These are phyloP conservation scores for Beaufortia kweichowensis DNA, from an alignment of 2,113 vertebrate species.

Conservation along the genomic window DNA sequence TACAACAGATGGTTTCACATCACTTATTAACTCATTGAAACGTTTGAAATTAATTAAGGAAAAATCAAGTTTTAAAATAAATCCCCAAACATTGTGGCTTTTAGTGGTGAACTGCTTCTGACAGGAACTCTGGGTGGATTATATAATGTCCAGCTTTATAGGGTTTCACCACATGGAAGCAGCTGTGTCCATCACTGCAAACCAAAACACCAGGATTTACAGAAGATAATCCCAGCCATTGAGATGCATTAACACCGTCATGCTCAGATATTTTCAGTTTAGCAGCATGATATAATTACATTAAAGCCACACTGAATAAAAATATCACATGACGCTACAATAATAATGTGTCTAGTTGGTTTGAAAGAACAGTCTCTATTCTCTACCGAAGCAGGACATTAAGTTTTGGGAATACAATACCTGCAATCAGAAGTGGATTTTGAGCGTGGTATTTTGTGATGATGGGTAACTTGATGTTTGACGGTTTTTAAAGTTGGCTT, in stretches of 20 bases:
- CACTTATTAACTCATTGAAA: not conserved
- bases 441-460: slow-evolving; percentile 50
- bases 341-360: too few species aligned
- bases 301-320: slow-evolving; percentile 1
- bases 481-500: slow-evolving; percentile 28
- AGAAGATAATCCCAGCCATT: slow-evolving; percentile 29
- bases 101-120: slow-evolving; percentile 61
- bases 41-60: too few species aligned
- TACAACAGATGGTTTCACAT: not conserved
- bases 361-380: not conserved
- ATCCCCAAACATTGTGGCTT: not conserved
- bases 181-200: slow-evolving; percentile 72
- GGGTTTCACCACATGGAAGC: slow-evolving; percentile 74
- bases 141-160: slow-evolving; percentile 70
- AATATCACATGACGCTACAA: not conserved
- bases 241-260: slow-evolving; percentile 8
- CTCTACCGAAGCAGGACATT: too few species aligned
- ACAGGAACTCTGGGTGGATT: slow-evolving; percentile 77
- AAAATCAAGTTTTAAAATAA: not conserved
- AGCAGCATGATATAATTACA: not conserved
- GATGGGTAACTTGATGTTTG: slow-evolving; percentile 34
- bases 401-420: slow-evolving; percentile 31
- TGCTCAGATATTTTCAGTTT: not conserved
- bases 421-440: slow-evolving; percentile 55
- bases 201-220: slow-evolving; percentile 36